These are phyloP conservation scores for Apotomis betuletana DNA, from an alignment of 2,888 invertebrate genomes.

Conservation along the genomic window DNA sequence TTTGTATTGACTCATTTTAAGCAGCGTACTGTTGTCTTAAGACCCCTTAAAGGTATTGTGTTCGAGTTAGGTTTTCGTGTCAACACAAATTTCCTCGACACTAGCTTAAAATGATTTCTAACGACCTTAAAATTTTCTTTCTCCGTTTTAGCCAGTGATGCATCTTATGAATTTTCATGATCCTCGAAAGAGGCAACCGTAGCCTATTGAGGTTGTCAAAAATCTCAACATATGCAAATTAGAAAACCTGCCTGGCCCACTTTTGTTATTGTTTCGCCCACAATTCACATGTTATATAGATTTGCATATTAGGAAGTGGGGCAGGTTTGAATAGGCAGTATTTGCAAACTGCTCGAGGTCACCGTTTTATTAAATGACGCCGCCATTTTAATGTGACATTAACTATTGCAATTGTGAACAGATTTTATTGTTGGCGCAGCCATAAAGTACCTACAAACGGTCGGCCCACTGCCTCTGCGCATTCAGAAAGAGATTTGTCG, in stretches of 20 bases:
- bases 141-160: slow-evolving; percentile 44
- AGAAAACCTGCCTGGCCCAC: slow-evolving; percentile 66
- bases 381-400: slow-evolving; percentile 45
- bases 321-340: slow-evolving; percentile 65
- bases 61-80: slow-evolving; percentile 37
- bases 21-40: not conserved
- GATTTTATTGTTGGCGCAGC: slow-evolving; percentile 33
- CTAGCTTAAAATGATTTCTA: slow-evolving; percentile 24
- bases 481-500: slow-evolving; percentile 31
- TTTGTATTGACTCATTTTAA: slow-evolving; percentile 10
- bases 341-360: slow-evolving; percentile 59
- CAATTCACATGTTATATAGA: slow-evolving; percentile 68
- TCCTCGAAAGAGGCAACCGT: slow-evolving; percentile 47
- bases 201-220: slow-evolving; percentile 57
- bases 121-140: slow-evolving; percentile 52
- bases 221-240: slow-evolving; percentile 59
- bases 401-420: slow-evolving; percentile 44
- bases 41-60: slow-evolving; percentile 28
- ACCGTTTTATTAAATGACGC: slow-evolving; percentile 46
- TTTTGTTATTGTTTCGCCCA: slow-evolving; percentile 70
- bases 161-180: slow-evolving; percentile 53
- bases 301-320: slow-evolving; percentile 80
- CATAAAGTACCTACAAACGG: slow-evolving; percentile 35
- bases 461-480: slow-evolving; percentile 27
- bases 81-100: slow-evolving; percentile 33